Base-by-base conservation (phyloP, 1,140 invertebrate species). In the Bombus breviceps region DNA sequence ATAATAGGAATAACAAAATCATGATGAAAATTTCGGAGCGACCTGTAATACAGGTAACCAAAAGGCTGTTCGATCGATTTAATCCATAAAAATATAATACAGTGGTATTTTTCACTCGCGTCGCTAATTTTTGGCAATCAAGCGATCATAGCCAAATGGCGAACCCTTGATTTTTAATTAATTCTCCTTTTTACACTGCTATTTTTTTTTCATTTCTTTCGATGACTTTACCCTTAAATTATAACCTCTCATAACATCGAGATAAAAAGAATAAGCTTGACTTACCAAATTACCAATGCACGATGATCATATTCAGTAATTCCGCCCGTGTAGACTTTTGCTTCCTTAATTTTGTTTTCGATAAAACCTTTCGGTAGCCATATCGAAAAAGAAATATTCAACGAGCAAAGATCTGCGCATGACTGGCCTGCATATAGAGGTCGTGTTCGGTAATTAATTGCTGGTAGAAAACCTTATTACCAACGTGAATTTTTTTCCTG, bases 271-370 rank as follows among this genome's bases (percentile, higher is more conserved):
- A n/a, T 39, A 41, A 41, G 32, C 3, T 64, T 28, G 66, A 89
- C 88, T 89, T 89, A 89, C 88, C 87, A 66, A 80, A 53, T 80
- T 41, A 39, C 80, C 77, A 73, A 18, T 57, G 32, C 13, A 47
- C 78, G 78, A 43, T 18, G 32, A 34, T 64, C 59, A 53, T 37
- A 68, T 43, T 71, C 6, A 28, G 32, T 62, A n/a, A 68, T 66
- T 37, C 8, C 32, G 10, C 15, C 13, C 9, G 8, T 28, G 66
- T 5, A 37, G 18, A 28, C 12, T 53, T 62, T 47, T 28, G 10
- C 28, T 62, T 62, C 25, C 8, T 82, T 64, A 88, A 75, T 53
- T 41, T 85, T 64, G 32, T 57, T 86, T 77, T 75, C n/a, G 47
- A 79, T 12, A 69, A 69, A 80, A 32, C 32, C 43, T 80, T 77